Conservation (phyloP, 2,888 invertebrate genomes). For the Tiliacea citrago region DNA sequence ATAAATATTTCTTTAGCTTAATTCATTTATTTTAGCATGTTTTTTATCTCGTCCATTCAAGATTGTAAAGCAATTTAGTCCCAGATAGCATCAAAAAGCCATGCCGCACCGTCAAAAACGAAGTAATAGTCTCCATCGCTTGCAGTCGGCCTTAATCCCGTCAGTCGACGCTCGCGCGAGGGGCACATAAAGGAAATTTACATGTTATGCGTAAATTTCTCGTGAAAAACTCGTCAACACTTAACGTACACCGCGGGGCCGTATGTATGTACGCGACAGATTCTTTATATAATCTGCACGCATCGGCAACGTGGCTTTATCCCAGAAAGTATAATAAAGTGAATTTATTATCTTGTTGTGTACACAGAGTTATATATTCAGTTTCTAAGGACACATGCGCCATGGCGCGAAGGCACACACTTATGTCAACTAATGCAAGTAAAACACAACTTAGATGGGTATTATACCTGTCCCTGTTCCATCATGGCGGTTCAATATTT, state of each 20-base stretch:
- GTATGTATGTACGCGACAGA: slow-evolving; percentile 43
- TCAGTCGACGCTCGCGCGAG: slow-evolving; percentile 39
- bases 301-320: slow-evolving; percentile 20
- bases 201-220: slow-evolving; percentile 64
- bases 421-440: neutral
- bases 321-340: slow-evolving; percentile 45
- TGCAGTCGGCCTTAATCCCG: slow-evolving; percentile 49
- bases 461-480: neutral
- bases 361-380: slow-evolving; percentile 16
- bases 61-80: too few species aligned
- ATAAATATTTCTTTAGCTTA: too few species aligned
- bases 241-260: slow-evolving; percentile 50
- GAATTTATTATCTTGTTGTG: slow-evolving; percentile 60
- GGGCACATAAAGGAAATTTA: slow-evolving; percentile 59
- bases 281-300: slow-evolving; percentile 46
- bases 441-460: neutral
- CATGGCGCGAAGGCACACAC: neutral
- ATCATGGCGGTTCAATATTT: neutral
- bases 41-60: too few species aligned
- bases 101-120: too few species aligned
- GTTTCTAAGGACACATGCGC: slow-evolving; percentile 2
- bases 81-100: too few species aligned
- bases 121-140: neutral
- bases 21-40: too few species aligned
- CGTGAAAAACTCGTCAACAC: slow-evolving; percentile 65